Conservation (phyloP, 2,113 vertebrate species). For the Oncorhynchus kisutch region DNA sequence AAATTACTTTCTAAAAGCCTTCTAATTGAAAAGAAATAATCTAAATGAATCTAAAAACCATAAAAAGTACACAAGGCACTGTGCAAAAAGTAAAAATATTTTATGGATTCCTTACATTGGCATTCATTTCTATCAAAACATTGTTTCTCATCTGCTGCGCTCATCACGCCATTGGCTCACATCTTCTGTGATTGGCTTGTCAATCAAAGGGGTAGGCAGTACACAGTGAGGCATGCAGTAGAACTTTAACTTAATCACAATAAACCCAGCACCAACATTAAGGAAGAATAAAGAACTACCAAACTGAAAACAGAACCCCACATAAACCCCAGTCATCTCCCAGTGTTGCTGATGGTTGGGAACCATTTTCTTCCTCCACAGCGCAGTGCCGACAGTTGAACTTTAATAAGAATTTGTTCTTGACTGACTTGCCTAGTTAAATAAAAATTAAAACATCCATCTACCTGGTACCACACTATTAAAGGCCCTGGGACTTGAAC, state of each 20-base stretch:
- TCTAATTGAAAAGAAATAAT: slow-evolving; percentile 12
- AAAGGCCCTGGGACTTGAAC: slow-evolving; percentile 14
- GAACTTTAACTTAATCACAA: neutral
- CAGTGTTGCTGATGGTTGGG: neutral
- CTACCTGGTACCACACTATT: slow-evolving; percentile 12
- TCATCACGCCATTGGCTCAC: neutral
- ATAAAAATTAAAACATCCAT: slow-evolving; percentile 30
- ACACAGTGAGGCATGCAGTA: neutral
- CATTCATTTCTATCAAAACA: neutral
- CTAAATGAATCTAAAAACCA: slow-evolving; percentile 15
- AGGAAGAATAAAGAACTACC: neutral
- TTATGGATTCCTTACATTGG: neutral
- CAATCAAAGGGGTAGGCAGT: neutral
- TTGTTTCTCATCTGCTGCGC: neutral
- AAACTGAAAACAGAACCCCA: neutral
- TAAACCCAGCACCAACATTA: neutral
- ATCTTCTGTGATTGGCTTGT: neutral
- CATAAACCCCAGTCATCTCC: neutral
- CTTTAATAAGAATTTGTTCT: neutral
- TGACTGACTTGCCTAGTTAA: too few species aligned
- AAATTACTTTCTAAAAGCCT: neutral
- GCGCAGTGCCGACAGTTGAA: slow-evolving; percentile 13
- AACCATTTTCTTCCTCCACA: neutral
- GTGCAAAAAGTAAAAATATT: slow-evolving; percentile 36
- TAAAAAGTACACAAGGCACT: slow-evolving; percentile 12